Conservation (phyloP, 2,888 invertebrate genomes). For the Eupelmus urozonus region DNA sequence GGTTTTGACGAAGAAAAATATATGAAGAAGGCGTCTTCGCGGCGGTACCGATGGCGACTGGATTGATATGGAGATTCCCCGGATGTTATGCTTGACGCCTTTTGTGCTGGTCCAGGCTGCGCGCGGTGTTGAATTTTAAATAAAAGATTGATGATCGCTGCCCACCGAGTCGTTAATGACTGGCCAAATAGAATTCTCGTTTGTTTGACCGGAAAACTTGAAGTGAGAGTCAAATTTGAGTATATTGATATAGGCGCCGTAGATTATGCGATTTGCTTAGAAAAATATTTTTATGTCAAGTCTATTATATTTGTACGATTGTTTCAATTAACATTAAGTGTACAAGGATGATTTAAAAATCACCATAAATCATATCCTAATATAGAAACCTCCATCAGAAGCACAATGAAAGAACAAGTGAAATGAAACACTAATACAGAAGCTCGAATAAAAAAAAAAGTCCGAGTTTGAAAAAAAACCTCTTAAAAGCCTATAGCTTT, state of each 20-base stretch:
- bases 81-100: slow-evolving; percentile 30
- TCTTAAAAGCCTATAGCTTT: no score
- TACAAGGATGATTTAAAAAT: no score
- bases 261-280: no score
- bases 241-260: background rate
- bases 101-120: background rate
- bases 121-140: slow-evolving; percentile 19
- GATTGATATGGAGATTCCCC: slow-evolving; percentile 54
- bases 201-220: no score
- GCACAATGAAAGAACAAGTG: no score
- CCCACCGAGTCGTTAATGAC: background rate
- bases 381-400: background rate
- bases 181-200: slow-evolving; percentile 6
- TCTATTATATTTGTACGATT: no score
- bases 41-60: background rate
- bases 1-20: slow-evolving; percentile 42
- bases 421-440: no score
- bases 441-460: background rate
- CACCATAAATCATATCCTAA: background rate
- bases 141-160: slow-evolving; percentile 41
- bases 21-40: slow-evolving; percentile 7
- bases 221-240: no score
- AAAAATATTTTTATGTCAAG: no score
- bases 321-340: no score
- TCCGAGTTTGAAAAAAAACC: no score